A percentile compares a stretch with the other conserved stretches of the same genome.
These are phyloP conservation scores for Cardiocondyla obscurior DNA, from an alignment of 1,140 invertebrate genomes.

Conservation along the genomic window DNA sequence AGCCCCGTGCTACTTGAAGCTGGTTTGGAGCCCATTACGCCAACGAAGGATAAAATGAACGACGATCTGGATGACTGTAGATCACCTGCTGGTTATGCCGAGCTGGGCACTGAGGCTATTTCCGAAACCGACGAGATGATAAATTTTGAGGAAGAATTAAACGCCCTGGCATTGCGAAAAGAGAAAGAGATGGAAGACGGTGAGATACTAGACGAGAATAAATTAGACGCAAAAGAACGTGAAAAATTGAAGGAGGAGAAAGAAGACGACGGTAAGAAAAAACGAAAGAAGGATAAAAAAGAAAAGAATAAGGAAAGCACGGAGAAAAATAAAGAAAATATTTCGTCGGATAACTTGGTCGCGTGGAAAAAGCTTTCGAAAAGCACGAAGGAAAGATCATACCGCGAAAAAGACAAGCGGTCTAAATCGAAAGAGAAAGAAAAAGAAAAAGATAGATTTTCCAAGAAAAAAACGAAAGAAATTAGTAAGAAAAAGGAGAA, in stretches of 20 bases:
- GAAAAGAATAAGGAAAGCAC: conserved; percentile 83
- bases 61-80: conserved; percentile 79
- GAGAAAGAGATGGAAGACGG: conserved; percentile 81
- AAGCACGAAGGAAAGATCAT: conserved; percentile 91
- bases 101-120: conserved; percentile 81
- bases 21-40: conserved; percentile 80
- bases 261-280: conserved; percentile 80
- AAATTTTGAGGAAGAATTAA: conserved; percentile 81
- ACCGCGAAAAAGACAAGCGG: conserved; percentile 88
- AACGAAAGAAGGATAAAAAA: conserved; percentile 80
- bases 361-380: conserved; percentile 93
- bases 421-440: conserved; percentile 79
- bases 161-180: conserved; percentile 55
- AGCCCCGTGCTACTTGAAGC: conserved; percentile 52
- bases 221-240: conserved; percentile 68
- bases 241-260: conserved; percentile 68
- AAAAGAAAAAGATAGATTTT: conserved; percentile 85
- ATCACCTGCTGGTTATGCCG: conserved; percentile 79
- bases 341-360: conserved; percentile 79
- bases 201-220: conserved; percentile 80
- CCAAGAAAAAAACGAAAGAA: conserved; percentile 89
- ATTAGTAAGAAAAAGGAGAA: conserved; percentile 89
- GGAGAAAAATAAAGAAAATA: conserved; percentile 86
- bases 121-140: conserved; percentile 80
- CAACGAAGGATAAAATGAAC: conserved; percentile 74